Evolutionary conservation across 2,113 vertebrate genomes (phyloP).

Genomic region (Hipposideros armiger): DNA sequence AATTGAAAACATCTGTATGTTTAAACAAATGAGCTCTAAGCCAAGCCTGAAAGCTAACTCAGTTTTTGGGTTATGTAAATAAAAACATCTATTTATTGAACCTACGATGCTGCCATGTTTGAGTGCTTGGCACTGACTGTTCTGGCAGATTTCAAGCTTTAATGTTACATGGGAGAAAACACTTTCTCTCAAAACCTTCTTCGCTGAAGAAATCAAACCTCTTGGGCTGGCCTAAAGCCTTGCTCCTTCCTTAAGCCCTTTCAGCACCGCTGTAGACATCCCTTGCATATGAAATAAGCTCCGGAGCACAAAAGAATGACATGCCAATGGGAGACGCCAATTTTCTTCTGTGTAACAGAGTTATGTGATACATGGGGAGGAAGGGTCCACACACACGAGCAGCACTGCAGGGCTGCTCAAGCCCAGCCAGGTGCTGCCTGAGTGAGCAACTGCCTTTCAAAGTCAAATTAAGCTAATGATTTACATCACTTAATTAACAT

Average conservation of each 20-base stretch:
- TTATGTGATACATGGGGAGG: neutral
- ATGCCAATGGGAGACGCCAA: neutral
- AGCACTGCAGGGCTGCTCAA: neutral
- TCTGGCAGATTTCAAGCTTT: neutral
- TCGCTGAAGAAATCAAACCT: neutral
- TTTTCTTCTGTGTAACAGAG: neutral
- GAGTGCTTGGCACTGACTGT: neutral
- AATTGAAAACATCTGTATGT: neutral
- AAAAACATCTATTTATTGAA: neutral
- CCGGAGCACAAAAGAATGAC: neutral
- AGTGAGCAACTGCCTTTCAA: neutral
- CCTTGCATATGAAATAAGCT: neutral
- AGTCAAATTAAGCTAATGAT: neutral
- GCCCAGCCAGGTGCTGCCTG: neutral
- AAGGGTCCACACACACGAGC: neutral
- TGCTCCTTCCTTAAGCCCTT: neutral
- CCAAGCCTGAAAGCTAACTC: neutral
- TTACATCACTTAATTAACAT: conserved; percentile 31
- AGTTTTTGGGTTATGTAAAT: neutral
- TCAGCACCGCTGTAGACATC: neutral
- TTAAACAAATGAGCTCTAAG: neutral
- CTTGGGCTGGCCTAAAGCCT: neutral
- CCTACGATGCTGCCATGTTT: neutral
- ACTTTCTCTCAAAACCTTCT: neutral
- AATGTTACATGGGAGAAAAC: neutral